A percentile compares a stretch with the other conserved stretches of the same genome.
These are phyloP conservation scores for Gisinianus flammeolus DNA, from an alignment of 2,888 invertebrate species.

Conservation along the genomic window DNA sequence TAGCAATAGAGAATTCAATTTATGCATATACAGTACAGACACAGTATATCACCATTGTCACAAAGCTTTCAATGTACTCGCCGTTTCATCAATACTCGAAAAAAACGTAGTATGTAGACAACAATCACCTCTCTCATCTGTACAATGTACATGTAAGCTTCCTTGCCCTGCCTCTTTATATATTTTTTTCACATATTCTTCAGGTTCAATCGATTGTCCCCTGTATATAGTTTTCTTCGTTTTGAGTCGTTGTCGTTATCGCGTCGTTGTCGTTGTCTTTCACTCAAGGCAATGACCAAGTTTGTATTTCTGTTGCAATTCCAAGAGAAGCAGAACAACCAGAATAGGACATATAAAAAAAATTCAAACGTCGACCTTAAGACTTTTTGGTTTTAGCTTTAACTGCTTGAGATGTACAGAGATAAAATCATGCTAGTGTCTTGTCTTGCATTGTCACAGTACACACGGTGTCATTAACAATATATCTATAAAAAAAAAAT, in stretches of 20 bases:
- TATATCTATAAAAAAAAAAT: no score
- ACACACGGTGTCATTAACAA: neutral
- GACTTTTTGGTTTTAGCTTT: no score
- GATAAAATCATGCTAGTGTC: neutral
- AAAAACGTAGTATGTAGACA: neutral
- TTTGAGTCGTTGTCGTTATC: slow-evolving; percentile 17
- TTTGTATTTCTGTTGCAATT: neutral
- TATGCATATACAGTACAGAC: neutral
- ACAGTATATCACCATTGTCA: neutral
- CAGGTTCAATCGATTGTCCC: neutral
- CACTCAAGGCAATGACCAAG: slow-evolving; percentile 17
- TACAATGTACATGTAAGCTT: neutral
- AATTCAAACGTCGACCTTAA: slow-evolving; percentile 1
- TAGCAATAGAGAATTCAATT: neutral
- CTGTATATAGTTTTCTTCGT: neutral
- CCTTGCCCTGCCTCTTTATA: neutral
- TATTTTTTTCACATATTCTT: neutral
- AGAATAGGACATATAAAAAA: neutral
- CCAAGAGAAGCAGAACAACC: neutral
- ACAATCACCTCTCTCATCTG: neutral
- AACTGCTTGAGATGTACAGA: neutral
- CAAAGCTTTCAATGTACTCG: neutral
- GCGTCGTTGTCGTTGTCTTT: slow-evolving; percentile 1
- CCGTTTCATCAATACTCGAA: neutral
- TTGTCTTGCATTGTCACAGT: neutral